Base-by-base conservation (phyloP, 2,888 invertebrate species). In the Petrolisthes cinctipes region DNA sequence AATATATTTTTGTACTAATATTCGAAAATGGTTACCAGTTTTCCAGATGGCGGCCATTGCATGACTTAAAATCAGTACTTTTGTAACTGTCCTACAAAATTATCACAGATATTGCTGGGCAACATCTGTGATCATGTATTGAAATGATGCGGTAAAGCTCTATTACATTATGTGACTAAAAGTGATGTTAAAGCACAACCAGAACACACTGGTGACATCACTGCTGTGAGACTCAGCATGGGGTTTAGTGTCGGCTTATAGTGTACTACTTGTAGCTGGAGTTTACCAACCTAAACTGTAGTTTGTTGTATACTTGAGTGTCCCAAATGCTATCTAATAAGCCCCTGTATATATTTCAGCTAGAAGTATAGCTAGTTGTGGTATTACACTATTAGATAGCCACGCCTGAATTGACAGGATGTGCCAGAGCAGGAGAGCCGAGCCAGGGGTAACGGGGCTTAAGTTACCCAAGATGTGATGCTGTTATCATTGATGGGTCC, bases 391-490 rank as follows among this genome's bases (percentile, higher is more conserved):
- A 20, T 82, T 82, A 71, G 53, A 82, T 23, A 82, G 71, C 82
- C 82, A 53, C 71, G 20, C 71, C 71, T 71, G 82, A 71, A 82
- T 82, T 82, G 82, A 68, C 82, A 71, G 51, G 68, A 71, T 82
- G 71, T 82, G 82, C 82, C 82, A 71, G 71, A 51, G 82, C 71
- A 53, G 82, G 82, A 82, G 54, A 82, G 82, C 82, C 71, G 82
- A 71, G 82, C 82, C 82, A 82, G 71, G 82, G 82, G 20, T n/a
- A 20, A 82, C n/a, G 82, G 82, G 71, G 54, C 54, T 82, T 54
- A 5, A 82, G 71, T 82, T 53, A 53, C 20, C 68, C 61, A 61
- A 61, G 14, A 61, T 61, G 61, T 61, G 61, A 61, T 61, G 61
- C 61, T 14, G 14, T 61, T 14, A 61, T 61, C 73, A 73, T 20